Percentiles rank a stretch among this genome's conserved stretches.
Evolutionary conservation across 2,113 vertebrate genomes (phyloP).

Genomic region (Scopus umbretta): DNA sequence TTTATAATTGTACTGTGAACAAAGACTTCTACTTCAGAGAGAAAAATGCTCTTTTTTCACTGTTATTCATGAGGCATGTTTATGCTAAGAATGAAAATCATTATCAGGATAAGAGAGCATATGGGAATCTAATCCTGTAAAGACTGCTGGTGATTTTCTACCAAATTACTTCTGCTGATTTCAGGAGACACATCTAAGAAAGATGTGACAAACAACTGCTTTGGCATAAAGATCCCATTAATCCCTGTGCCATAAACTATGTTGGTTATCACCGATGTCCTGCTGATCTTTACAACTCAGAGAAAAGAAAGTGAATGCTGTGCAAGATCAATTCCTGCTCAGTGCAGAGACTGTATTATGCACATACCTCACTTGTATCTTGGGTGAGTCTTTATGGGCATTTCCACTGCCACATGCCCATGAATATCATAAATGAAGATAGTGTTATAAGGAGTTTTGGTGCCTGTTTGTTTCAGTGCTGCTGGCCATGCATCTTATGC

Average conservation of each 20-base stretch:
- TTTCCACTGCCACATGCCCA: not conserved
- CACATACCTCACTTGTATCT: too few relatives aligned
- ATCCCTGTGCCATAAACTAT: not conserved
- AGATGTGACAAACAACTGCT: not conserved
- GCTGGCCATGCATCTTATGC: not conserved
- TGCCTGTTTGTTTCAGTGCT: not conserved
- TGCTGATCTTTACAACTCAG: not conserved
- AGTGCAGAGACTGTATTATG: not conserved
- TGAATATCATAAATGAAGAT: not conserved
- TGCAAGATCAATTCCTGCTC: not conserved
- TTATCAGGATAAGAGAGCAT: not conserved
- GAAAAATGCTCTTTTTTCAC: not conserved
- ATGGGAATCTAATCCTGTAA: not conserved
- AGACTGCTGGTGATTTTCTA: not conserved
- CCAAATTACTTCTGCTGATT: not conserved
- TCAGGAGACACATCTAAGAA: not conserved
- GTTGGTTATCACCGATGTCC: not conserved
- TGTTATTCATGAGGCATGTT: not conserved
- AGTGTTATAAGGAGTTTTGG: not conserved
- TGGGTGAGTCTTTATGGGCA: not conserved
- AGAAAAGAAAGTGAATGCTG: not conserved
- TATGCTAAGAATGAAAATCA: not conserved
- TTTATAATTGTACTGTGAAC: not conserved
- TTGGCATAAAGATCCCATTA: not conserved
- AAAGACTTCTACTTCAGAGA: not conserved